Conservation (phyloP, 1,140 invertebrate species). For the Drosophila lini region DNA sequence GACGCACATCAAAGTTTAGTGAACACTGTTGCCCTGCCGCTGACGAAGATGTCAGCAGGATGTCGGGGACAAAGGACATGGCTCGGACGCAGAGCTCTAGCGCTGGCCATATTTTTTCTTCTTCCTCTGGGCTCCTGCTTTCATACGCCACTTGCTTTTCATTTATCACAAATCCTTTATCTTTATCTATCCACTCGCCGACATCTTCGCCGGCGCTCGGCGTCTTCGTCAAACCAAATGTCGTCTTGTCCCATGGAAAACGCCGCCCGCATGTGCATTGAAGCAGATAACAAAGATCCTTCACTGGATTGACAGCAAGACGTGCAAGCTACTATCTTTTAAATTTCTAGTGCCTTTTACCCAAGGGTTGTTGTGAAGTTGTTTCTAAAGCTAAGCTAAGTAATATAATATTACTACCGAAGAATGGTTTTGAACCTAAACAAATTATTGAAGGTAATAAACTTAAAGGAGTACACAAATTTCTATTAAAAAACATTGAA, state of each 20-base stretch:
- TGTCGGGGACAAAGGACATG: constrained; percentile 32
- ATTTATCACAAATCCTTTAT: constrained; percentile 78
- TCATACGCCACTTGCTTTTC: constrained; percentile 81
- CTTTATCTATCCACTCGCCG: constrained; percentile 78
- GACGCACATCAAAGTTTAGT: constrained; percentile 36
- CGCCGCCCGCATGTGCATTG: constrained; percentile 69
- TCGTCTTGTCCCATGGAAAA: constrained; percentile 34
- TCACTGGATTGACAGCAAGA: constrained; percentile 78
- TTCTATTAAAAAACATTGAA: no score
- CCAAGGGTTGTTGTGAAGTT: not conserved
- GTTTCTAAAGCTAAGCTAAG: no score
- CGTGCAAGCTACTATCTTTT: constrained; percentile 67
- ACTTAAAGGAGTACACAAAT: not conserved
- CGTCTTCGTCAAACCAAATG: constrained; percentile 71
- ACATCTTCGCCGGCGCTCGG: constrained; percentile 60
- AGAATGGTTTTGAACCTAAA: not conserved
- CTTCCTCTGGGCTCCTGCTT: constrained; percentile 62
- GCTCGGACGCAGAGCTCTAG: constrained; percentile 16
- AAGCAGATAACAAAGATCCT: constrained; percentile 81
- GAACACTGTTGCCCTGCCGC: constrained; percentile 32
- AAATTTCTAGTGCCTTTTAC: constrained; percentile 66
- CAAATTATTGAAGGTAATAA: not conserved
- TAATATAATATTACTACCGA: no score
- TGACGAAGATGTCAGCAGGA: constrained; percentile 66
- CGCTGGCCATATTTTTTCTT: constrained; percentile 60